Evolutionary conservation across 1,140 invertebrate species (phyloP), one percentile per base, ranked within the genome.

Genomic region (Bombus breviceps): DNA sequence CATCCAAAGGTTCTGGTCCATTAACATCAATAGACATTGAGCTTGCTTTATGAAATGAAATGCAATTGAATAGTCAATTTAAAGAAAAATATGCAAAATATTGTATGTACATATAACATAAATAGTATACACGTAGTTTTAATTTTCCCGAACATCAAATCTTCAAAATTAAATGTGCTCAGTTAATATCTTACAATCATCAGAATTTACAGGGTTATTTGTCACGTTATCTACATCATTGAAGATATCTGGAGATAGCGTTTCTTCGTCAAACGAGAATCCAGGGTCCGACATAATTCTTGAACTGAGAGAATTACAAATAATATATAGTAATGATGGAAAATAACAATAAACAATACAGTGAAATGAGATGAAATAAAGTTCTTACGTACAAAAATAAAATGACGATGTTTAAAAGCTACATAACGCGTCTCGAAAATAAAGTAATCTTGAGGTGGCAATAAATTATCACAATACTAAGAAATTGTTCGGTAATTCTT

Each of bases 1-100:
- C 86, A 25, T 90, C 78, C 12, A 87, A 64, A 10, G 84, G 68
- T 80, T 94, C 92, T 84, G 94, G 92, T 87, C 95, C 93, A n/a
- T 86, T 82, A 34, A 80, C 84, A 69, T 83, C 90, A 78, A 81
- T 78, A 59, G 91, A 92, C 34, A 88, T 89, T 13, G 91, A 91
- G 75, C 86, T 92, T 47, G 92, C 93, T 93, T 79, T 8, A 75
- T n/a, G 13, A 78, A 78, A 53, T n/a, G 13, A 76, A 73, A 81
- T 8, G 39, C 57, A 59, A 43, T 41, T 57, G 3, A 39, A 68
- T 47, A 84, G 74, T 32, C 85, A 72, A 83, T 79, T 64, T 47
- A 75, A 76, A 41, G 15, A 73, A 15, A 62, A 37, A 32, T n/a
- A n/a, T 9, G 22, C 68, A 57, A 66, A 78, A 47, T 53, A 37